Evolutionary conservation across 2,888 invertebrate genomes (phyloP).

Genomic region (Amphimallon solstitiale): DNA sequence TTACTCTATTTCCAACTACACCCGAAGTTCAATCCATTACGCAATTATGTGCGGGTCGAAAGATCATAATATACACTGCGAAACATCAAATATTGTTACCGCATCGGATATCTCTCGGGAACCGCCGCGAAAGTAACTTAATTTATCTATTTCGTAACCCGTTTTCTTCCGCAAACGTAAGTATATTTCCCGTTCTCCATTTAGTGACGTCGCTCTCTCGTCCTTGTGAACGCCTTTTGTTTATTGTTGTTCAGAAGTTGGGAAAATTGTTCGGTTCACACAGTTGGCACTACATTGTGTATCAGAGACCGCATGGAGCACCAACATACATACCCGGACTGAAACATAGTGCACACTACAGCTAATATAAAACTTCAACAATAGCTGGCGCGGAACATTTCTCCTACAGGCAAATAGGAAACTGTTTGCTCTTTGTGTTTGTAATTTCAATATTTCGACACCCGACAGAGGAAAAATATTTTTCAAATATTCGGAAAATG

Average conservation of each 20-base stretch:
- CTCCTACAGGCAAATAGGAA: too few relatives aligned
- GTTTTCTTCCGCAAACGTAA: slow-evolving; percentile 16
- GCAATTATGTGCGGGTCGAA: slow-evolving; percentile 34
- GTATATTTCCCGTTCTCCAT: slow-evolving; percentile 15
- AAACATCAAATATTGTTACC: slow-evolving; percentile 41
- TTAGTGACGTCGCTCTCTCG: neutral
- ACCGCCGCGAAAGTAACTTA: slow-evolving; percentile 39
- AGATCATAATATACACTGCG: slow-evolving; percentile 21
- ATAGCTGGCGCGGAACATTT: too few relatives aligned
- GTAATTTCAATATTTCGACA: too few relatives aligned
- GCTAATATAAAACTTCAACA: too few relatives aligned
- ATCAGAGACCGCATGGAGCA: neutral
- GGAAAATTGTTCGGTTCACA: slow-evolving; percentile 17
- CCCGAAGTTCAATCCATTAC: slow-evolving; percentile 40
- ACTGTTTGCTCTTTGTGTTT: too few relatives aligned
- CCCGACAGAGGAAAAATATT: too few relatives aligned
- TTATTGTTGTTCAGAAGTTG: slow-evolving; percentile 25
- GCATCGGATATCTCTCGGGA: slow-evolving; percentile 14
- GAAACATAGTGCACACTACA: too few relatives aligned
- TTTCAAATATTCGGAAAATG: too few relatives aligned
- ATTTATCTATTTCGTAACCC: slow-evolving; percentile 36
- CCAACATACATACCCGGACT: neutral
- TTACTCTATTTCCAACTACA: slow-evolving; percentile 17
- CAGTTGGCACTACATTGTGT: slow-evolving; percentile 23
- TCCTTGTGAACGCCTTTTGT: neutral